Evolutionary conservation across 2,888 invertebrate species (phyloP).

Genomic region (Nemotelus nigrinus): DNA sequence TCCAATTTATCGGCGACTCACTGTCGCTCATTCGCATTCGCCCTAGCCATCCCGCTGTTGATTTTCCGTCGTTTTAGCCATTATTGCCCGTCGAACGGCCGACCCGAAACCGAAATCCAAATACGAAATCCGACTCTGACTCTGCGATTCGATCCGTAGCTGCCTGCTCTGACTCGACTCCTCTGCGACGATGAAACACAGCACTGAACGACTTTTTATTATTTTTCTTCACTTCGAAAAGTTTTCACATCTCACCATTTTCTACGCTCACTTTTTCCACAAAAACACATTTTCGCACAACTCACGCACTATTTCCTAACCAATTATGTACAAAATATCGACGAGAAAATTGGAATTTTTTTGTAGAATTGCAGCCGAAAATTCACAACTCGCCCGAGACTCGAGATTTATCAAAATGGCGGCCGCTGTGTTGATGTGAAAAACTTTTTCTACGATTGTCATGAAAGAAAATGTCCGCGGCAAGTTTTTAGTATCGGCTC

Average conservation of each 20-base stretch:
- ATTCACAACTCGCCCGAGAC: constrained; percentile 66
- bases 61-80: constrained; percentile 5
- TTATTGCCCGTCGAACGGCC: background rate
- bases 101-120: constrained; percentile 33
- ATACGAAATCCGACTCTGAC: constrained; percentile 25
- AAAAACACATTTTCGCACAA: constrained; percentile 42
- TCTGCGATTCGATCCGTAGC: constrained; percentile 23
- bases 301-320: constrained; percentile 38
- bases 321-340: constrained; percentile 41
- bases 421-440: constrained; percentile 81
- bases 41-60: background rate
- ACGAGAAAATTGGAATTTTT: constrained; percentile 47
- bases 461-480: constrained; percentile 73
- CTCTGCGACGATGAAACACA: constrained; percentile 41
- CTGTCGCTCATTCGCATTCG: constrained; percentile 28
- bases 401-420: constrained; percentile 89
- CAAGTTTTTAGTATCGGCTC: constrained; percentile 56
- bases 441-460: constrained; percentile 96
- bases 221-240: constrained; percentile 27
- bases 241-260: constrained; percentile 39
- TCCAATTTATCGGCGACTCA: constrained; percentile 6
- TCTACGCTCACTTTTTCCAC: constrained; percentile 30
- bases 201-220: constrained; percentile 41
- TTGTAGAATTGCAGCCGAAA: constrained; percentile 46
- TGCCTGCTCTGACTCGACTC: constrained; percentile 37